Percentiles rank a stretch among this genome's conserved stretches.
These are phyloP conservation scores for Tachuris rubrigastra DNA, from an alignment of 2,113 vertebrate species.

Conservation along the genomic window DNA sequence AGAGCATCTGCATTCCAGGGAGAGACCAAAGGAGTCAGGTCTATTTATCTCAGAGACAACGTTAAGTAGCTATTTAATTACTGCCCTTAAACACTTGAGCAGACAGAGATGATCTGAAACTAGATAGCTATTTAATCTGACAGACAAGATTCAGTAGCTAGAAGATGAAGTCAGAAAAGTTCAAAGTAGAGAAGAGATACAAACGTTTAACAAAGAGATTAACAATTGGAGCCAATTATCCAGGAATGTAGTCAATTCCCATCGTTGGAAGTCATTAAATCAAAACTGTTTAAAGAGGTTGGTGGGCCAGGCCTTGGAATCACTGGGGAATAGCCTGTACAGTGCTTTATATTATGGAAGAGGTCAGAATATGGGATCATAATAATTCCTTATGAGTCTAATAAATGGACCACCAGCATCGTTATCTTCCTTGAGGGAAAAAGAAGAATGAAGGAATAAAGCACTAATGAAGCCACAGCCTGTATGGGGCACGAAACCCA, in stretches of 20 bases:
- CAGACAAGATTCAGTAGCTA: neutral
- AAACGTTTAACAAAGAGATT: neutral
- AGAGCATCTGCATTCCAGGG: neutral
- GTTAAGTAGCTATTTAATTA: conserved; percentile 48
- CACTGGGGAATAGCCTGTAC: neutral
- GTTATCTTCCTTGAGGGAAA: neutral
- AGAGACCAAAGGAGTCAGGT: neutral
- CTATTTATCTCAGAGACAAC: conserved; percentile 2
- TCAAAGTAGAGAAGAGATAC: neutral
- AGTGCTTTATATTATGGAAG: neutral
- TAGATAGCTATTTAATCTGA: conserved; percentile 26
- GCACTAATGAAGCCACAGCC: neutral
- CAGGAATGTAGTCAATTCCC: neutral
- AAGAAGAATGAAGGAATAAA: neutral
- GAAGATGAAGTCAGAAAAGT: conserved; percentile 18
- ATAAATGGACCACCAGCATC: neutral
- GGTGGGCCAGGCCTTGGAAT: neutral
- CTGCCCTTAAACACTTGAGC: neutral
- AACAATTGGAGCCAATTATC: neutral
- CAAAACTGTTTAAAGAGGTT: neutral
- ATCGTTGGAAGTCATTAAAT: neutral
- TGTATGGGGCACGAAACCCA: neutral
- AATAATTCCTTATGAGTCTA: neutral
- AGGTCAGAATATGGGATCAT: neutral
- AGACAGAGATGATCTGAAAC: neutral